Percentiles rank a stretch among this genome's conserved stretches.
Evolutionary conservation across 2,113 vertebrate genomes (phyloP).

Genomic region (Prunella fulvescens): DNA sequence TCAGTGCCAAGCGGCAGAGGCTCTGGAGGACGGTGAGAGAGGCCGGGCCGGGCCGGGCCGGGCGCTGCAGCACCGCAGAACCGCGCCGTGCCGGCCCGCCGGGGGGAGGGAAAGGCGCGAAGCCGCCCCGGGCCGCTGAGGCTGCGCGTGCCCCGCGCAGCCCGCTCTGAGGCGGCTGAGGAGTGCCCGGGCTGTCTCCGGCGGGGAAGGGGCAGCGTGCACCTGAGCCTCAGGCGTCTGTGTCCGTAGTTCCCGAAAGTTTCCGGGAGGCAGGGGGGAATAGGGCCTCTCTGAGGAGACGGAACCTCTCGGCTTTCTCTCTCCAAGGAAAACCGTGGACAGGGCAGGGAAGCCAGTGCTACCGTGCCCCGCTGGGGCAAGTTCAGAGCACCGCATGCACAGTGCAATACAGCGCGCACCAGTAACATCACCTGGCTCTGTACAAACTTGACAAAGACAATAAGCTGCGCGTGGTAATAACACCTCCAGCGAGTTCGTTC

Average conservation of each 20-base stretch:
- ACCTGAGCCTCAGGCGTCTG: background rate
- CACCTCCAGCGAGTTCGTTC: background rate
- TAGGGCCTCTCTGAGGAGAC: background rate
- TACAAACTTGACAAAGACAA: background rate
- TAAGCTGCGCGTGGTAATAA: background rate
- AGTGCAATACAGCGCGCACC: background rate
- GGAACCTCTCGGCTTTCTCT: background rate
- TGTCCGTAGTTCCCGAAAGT: background rate
- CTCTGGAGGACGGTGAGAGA: slow-evolving; percentile 93
- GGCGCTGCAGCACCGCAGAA: background rate
- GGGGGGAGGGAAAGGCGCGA: background rate
- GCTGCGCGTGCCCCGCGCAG: background rate
- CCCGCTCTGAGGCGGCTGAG: too few relatives aligned
- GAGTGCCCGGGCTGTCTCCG: background rate
- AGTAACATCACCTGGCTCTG: background rate
- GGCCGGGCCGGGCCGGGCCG: background rate
- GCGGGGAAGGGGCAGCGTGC: background rate
- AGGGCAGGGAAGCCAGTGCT: too few relatives aligned
- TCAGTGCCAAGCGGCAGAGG: slow-evolving; percentile 83
- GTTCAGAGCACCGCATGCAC: background rate
- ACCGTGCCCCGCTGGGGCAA: background rate
- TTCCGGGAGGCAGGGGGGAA: background rate
- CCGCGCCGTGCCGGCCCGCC: background rate
- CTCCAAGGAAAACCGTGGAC: background rate
- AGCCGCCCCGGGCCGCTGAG: background rate